phyloP scores from a whole-genome alignment of 1,140 invertebrate genomes.

The Drosophila tropicalis region DNA sequence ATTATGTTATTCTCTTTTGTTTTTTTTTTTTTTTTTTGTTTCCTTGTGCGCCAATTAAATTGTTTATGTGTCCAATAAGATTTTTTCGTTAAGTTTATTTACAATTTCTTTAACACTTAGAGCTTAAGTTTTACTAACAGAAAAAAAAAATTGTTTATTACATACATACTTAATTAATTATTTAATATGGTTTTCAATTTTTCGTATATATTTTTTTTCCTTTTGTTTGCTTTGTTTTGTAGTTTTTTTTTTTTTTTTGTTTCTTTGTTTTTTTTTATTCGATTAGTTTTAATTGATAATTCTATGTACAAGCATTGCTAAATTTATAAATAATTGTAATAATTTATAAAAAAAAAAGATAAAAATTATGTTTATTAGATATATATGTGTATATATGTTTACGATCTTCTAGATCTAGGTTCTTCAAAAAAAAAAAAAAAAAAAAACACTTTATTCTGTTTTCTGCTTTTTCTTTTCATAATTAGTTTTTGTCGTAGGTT shows the following conservation, averaged over 20 bases:
- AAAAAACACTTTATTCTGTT: neutral
- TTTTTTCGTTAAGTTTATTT: slow-evolving; percentile 40
- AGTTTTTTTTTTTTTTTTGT: slow-evolving; percentile 32
- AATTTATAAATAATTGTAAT: slow-evolving; percentile 52
- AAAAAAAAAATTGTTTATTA: slow-evolving; percentile 53
- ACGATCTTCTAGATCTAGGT: slow-evolving; percentile 53
- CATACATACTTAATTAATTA: slow-evolving; percentile 54
- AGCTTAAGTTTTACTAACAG: slow-evolving; percentile 57
- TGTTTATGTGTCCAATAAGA: slow-evolving; percentile 61
- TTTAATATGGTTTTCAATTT: slow-evolving; percentile 45
- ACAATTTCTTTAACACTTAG: slow-evolving; percentile 73
- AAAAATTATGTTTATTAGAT: slow-evolving; percentile 40
- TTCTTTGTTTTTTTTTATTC: slow-evolving; percentile 33
- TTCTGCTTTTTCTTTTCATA: neutral
- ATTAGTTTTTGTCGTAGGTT: slow-evolving; percentile 45
- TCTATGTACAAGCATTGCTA: slow-evolving; percentile 66
- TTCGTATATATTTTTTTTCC: neutral
- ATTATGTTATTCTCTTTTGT: neutral
- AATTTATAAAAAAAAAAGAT: slow-evolving; percentile 51
- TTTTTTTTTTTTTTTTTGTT: no score
- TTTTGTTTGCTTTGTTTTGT: neutral
- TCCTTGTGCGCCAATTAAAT: slow-evolving; percentile 63
- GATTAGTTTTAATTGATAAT: slow-evolving; percentile 2
- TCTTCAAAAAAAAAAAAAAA: slow-evolving; percentile 55
- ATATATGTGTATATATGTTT: slow-evolving; percentile 31